Base-by-base conservation (phyloP, 92 coral and sea anemone species). In the Actinernus sp. region DNA sequence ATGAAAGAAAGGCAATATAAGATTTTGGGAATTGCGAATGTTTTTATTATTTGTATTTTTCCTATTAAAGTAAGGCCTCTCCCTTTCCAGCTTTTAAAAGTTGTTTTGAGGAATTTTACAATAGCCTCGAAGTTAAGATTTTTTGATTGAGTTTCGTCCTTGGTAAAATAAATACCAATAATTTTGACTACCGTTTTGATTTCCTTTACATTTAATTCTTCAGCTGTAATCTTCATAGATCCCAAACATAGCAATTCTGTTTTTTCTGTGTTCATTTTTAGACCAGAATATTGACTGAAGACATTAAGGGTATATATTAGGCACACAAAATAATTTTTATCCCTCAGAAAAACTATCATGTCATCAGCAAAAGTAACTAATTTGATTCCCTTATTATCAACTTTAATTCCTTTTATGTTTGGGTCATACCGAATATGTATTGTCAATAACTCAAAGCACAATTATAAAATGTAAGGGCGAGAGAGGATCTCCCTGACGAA, bases 401-500 rank as follows among this genome's bases (percentile, higher is more conserved):
- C 8, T 61, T 27, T 38, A 12, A 73, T n/a, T 0, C 67, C 39
- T 13, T 68, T 34, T 3, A 57, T 28, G 24, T 58, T 36, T 12
- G 1, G 41, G 11, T 70, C 69, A 18, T 44, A 26, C 25, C 56
- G 38, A 38, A 71, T 71, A 19, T 30, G 16, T 54, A 30, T 31
- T 7, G 53, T 27, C 61, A 61, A 58, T 26, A 33, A 25, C 52
- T 72, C 71, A 14, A n/a, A n/a, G n/a, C n/a, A n/a, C n/a, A 58
- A 22, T n/a, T n/a, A 54, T 81, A 27, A 81, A 81, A 9, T 61
- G 29, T 43, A 60, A 72, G 19, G 74, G 65, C 19, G 83, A 81
- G 28, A 80, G 59, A 23, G 87, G 87, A 33, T 80, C 87, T 8
- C 87, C 74, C 54, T 80, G 82, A 31, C 87, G 60, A 38, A 80